These are phyloP conservation scores for Dicrostonyx torquatus DNA, from an alignment of 2,797 vertebrate genomes.

Conservation along the genomic window DNA sequence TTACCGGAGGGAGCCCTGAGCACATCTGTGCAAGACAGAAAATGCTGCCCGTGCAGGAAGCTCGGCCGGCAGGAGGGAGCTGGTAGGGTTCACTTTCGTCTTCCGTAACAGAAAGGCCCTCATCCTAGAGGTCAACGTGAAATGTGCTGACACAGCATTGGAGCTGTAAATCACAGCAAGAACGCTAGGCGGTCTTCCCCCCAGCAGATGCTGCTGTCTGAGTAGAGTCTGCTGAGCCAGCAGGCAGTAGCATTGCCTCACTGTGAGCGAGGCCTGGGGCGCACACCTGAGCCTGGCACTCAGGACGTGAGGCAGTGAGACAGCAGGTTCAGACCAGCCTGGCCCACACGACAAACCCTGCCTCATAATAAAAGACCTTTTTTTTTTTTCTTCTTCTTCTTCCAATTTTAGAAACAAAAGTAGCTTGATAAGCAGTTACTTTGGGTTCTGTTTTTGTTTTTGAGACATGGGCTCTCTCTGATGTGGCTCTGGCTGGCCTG, in stretches of 20 bases:
- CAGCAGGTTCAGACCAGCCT: not conserved
- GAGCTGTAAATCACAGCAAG: slow-evolving; percentile 42
- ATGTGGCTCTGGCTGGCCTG: not conserved
- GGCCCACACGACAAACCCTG: not conserved
- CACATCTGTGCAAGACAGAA: not conserved
- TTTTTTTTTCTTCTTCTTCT: not conserved
- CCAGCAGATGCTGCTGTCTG: slow-evolving; percentile 24
- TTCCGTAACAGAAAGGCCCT: not conserved
- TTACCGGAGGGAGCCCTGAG: not conserved
- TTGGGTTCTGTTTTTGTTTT: not conserved
- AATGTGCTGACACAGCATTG: slow-evolving; percentile 43
- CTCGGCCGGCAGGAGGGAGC: not conserved
- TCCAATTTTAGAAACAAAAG: not conserved
- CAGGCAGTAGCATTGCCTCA: not conserved
- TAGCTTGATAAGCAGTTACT: not conserved
- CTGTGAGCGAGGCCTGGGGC: not conserved
- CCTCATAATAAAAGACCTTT: not conserved
- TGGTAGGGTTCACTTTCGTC: not conserved
- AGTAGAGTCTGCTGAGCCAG: slow-evolving; percentile 17
- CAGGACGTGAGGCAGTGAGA: not conserved
- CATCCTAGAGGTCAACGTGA: not conserved
- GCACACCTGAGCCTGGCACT: not conserved
- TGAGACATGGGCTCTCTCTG: not conserved
- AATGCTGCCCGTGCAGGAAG: not conserved
- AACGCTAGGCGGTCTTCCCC: not conserved